These are phyloP conservation scores for Leucophenga montana DNA, from an alignment of 2,888 invertebrate species.

Conservation along the genomic window DNA sequence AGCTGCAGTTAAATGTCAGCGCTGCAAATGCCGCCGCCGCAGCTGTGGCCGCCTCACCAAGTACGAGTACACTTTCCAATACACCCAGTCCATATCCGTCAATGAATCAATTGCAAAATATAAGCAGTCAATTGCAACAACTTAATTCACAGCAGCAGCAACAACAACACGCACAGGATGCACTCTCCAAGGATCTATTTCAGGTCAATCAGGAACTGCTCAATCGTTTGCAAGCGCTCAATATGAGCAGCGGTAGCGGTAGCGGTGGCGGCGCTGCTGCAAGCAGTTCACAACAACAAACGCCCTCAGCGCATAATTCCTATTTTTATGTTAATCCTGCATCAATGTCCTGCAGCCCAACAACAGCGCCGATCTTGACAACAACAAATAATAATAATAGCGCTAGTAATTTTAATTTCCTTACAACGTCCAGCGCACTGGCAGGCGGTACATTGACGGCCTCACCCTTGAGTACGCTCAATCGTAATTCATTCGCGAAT, in stretches of 20 bases:
- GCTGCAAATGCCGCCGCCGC: constrained; percentile 33
- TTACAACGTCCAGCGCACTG: constrained; percentile 60
- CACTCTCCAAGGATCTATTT: constrained; percentile 71
- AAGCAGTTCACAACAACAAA: constrained; percentile 44
- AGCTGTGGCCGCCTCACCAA: constrained; percentile 43
- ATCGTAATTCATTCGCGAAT: constrained; percentile 70
- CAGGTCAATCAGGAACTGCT: constrained; percentile 73
- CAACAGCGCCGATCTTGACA: constrained; percentile 49
- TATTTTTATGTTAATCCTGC: constrained; percentile 72
- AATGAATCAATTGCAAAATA: constrained; percentile 69
- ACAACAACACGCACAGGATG: constrained; percentile 65
- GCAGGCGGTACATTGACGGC: constrained; percentile 65
- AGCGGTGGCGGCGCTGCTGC: constrained; percentile 31
- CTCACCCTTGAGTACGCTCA: constrained; percentile 70
- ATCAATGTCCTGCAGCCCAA: constrained; percentile 66
- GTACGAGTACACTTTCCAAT: constrained; percentile 51
- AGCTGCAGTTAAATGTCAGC: constrained; percentile 64
- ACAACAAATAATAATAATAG: constrained; percentile 55
- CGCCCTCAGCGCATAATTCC: constrained; percentile 68
- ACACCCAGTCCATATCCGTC: constrained; percentile 64
- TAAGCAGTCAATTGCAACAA: constrained; percentile 69
- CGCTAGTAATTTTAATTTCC: constrained; percentile 66
- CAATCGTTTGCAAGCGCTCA: constrained; percentile 71
- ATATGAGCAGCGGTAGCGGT: constrained; percentile 57
- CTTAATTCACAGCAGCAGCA: constrained; percentile 53